Evolutionary conservation across 2,888 invertebrate genomes (phyloP).

Genomic region (Cosmorhoe ocellata): DNA sequence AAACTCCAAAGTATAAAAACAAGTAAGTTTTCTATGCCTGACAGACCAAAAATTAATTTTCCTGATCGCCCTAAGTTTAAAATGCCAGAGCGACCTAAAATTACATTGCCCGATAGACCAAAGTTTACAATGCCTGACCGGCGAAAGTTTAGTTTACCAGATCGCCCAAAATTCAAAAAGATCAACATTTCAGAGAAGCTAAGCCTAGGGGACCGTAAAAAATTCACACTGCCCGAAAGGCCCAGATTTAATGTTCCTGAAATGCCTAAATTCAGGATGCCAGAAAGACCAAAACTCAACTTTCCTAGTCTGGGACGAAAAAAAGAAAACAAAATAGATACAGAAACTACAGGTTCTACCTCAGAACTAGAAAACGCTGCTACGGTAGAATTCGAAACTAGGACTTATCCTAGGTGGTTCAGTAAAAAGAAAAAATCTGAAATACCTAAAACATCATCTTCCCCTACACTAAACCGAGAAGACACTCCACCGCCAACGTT

Average conservation of each 20-base stretch:
- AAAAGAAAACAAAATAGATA: slow-evolving; percentile 65
- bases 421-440: slow-evolving; percentile 71
- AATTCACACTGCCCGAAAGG: slow-evolving; percentile 84
- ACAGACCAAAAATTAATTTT: slow-evolving; percentile 81
- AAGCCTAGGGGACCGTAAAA: slow-evolving; percentile 80
- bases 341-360: slow-evolving; percentile 64
- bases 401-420: slow-evolving; percentile 90
- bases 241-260: slow-evolving; percentile 81
- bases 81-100: slow-evolving; percentile 80
- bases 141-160: slow-evolving; percentile 86
- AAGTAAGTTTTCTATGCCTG: slow-evolving; percentile 77
- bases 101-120: slow-evolving; percentile 81
- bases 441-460: slow-evolving; percentile 77
- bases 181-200: slow-evolving; percentile 79
- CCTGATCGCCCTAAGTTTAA: slow-evolving; percentile 80
- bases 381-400: slow-evolving; percentile 87
- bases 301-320: slow-evolving; percentile 84
- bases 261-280: slow-evolving; percentile 81
- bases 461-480: slow-evolving; percentile 76
- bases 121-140: slow-evolving; percentile 82
- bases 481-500: slow-evolving; percentile 84
- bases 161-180: slow-evolving; percentile 80
- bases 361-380: slow-evolving; percentile 69
- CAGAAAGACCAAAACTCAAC: slow-evolving; percentile 83
- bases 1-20: slow-evolving; percentile 85